Conservation (phyloP, 2,797 vertebrate species). For the Taenioides sp. region DNA sequence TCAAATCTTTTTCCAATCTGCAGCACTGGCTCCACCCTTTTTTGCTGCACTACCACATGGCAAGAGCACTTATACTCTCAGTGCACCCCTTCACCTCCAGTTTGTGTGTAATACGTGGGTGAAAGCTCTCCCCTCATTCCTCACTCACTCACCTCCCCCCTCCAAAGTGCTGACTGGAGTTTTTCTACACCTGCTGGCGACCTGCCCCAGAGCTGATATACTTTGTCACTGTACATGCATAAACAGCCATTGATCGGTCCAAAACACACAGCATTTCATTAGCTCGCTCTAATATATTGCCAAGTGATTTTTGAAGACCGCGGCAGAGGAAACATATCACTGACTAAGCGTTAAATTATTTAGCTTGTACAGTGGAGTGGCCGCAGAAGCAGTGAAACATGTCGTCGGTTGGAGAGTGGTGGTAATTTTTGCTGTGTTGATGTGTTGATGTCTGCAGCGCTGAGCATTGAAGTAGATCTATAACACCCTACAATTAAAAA, state of each 20-base stretch:
- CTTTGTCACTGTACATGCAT: conserved; percentile 61
- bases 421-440: conserved; percentile 11
- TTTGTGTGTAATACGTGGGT: neutral
- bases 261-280: conserved; percentile 67
- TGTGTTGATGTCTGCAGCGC: conserved; percentile 8
- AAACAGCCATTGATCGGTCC: conserved; percentile 70
- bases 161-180: conserved; percentile 67
- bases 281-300: conserved; percentile 53
- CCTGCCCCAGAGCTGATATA: conserved; percentile 61
- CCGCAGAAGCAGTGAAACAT: conserved; percentile 19
- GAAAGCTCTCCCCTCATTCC: conserved; percentile 2
- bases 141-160: conserved; percentile 7
- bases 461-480: conserved; percentile 34
- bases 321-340: neutral
- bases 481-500: conserved; percentile 52
- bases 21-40: conserved; percentile 23
- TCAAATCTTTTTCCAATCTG: conserved; percentile 13
- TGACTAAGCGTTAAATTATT: conserved; percentile 61
- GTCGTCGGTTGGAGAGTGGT: neutral
- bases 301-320: conserved; percentile 24
- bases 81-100: conserved; percentile 19
- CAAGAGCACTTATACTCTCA: conserved; percentile 18
- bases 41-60: conserved; percentile 37
- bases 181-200: conserved; percentile 50
- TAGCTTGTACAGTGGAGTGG: conserved; percentile 31